A percentile compares a stretch with the other conserved stretches of the same genome.
These are phyloP conservation scores for Molossus molossus DNA, from an alignment of 2,797 vertebrate genomes.

Conservation along the genomic window DNA sequence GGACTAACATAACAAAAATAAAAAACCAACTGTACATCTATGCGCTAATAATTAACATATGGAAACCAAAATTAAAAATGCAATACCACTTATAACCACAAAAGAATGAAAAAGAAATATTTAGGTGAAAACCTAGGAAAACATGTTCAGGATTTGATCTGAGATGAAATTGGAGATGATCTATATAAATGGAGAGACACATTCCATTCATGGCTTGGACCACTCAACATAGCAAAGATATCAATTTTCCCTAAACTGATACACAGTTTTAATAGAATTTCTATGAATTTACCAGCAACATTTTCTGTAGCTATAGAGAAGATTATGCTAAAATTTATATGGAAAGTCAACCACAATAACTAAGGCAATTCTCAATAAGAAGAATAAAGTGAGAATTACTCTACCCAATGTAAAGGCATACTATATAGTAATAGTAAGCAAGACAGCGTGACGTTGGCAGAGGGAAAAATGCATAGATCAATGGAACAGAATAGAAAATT, in stretches of 20 bases:
- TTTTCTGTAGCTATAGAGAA: background rate
- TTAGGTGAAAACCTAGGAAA: background rate
- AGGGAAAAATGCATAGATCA: background rate
- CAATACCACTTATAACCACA: background rate
- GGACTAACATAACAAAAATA: background rate
- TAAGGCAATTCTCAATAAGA: background rate
- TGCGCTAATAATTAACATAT: background rate
- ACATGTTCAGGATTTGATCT: background rate
- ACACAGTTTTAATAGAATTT: background rate
- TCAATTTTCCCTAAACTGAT: background rate
- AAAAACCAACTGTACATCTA: background rate
- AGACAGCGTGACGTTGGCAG: background rate
- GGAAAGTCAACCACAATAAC: background rate
- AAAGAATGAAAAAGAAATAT: background rate
- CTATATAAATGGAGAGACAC: background rate
- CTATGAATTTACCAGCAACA: background rate
- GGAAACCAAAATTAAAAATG: conserved; percentile 39
- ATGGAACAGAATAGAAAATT: background rate
- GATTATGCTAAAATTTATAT: background rate
- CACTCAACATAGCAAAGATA: background rate
- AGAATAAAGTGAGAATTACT: background rate
- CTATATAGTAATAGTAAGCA: no score
- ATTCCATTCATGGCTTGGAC: background rate
- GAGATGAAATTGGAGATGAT: background rate
- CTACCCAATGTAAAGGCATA: background rate